Base-by-base conservation (phyloP, 2,888 invertebrate species). In the Tricholauxania praeusta region DNA sequence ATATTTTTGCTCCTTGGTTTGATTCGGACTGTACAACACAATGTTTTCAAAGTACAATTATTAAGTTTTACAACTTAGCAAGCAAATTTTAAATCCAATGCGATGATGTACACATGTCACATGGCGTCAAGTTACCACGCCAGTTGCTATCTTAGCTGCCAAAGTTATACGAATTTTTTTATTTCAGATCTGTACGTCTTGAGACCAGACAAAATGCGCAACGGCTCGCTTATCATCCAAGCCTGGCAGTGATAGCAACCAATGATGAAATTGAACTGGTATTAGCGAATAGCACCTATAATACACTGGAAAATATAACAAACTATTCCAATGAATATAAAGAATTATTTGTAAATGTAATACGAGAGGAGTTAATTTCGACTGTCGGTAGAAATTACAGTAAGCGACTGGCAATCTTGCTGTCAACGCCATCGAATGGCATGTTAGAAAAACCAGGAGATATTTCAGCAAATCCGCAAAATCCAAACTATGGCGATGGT, bases 251-350 rank as follows among this genome's bases (percentile, higher is more conserved):
- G 0, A 97, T 96, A 93, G 94, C 96, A 19, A 97, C 94, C 1
- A 99, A 98, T 86, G 98, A 99, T 85, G 99, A 99, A 87, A 98
- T 98, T 83, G 98, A 99, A 89, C 93, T 92, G 8, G 97, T 95
- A 0, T 85, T 98, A 19, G 89, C 92, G 53, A 91, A 91, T 47
- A 92, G 95, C 84, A 97, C 97, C 95, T 78, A 93, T 79, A 84
- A 86, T 8, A 92, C 93, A 0, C 82, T 84, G 0, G 59, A 79
- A 0, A 82, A 90, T 22, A 90, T 89, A 72, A 78, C 87, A 0
- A 86, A 88, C 71, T 93, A 93, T 80, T 91, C 91, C 80, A 81
- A 86, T 0, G 97, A 98, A 83, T 98, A 97, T 82, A 87, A 94
- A 1, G 91, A 91, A 79, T 89, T 99, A 0, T 99, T 98, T 82